Percentiles rank a stretch among this genome's conserved stretches.
Evolutionary conservation across 2,888 invertebrate species (phyloP).

Genomic region (Sarcophaga subvicina): DNA sequence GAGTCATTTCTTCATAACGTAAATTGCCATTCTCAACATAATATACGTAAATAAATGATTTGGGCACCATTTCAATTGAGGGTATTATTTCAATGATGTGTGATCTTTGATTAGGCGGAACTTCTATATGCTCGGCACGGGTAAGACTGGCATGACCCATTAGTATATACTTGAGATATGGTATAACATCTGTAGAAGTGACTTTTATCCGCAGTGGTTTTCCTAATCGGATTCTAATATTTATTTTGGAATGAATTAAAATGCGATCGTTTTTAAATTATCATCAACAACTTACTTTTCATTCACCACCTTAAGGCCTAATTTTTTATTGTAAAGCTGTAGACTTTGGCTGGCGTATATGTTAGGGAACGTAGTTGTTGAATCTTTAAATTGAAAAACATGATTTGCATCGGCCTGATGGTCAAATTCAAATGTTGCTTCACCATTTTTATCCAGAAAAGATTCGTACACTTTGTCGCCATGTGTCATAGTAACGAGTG

Average conservation of each 20-base stretch:
- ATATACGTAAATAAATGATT: conserved; percentile 27
- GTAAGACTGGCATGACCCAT: conserved; percentile 93
- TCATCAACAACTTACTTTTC: background rate
- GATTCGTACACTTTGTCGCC: conserved; percentile 78
- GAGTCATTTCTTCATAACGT: conserved; percentile 82
- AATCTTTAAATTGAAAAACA: too few relatives aligned
- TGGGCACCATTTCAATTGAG: conserved; percentile 37
- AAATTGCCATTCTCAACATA: conserved; percentile 83
- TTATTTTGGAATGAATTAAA: too few relatives aligned
- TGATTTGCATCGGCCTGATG: conserved; percentile 68
- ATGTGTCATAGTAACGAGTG: conserved; percentile 69
- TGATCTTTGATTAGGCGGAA: conserved; percentile 82
- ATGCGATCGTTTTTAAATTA: too few relatives aligned
- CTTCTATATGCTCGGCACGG: conserved; percentile 87
- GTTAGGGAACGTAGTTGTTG: too few relatives aligned
- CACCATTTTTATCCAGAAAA: conserved; percentile 83
- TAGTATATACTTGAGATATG: conserved; percentile 77
- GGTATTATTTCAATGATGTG: conserved; percentile 86
- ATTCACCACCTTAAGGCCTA: background rate
- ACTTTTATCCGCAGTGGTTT: too few relatives aligned
- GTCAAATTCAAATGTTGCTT: conserved; percentile 85
- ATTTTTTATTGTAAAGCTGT: too few relatives aligned
- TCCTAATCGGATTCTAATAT: too few relatives aligned
- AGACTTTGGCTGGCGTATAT: too few relatives aligned
- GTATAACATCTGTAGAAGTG: background rate